These are phyloP conservation scores for Brienomyrus longianalis DNA, from an alignment of 2,113 vertebrate species.

Conservation along the genomic window DNA sequence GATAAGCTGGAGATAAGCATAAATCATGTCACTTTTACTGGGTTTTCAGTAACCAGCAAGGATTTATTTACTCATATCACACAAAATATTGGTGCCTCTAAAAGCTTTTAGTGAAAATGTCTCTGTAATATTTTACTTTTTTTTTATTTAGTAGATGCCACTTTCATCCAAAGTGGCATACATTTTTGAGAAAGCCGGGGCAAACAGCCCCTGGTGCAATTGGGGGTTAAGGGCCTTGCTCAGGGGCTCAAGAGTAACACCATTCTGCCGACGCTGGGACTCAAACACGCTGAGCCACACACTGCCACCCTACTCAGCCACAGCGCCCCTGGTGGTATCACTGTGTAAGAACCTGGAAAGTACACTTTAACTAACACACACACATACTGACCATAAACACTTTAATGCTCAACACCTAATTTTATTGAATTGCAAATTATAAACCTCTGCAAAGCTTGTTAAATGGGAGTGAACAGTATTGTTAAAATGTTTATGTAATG, in stretches of 20 bases:
- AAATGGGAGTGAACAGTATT: conserved; percentile 18
- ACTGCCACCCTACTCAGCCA: not conserved
- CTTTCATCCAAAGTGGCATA: not conserved
- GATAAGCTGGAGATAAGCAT: not conserved
- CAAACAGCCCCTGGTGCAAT: not conserved
- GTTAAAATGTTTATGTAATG: conserved; percentile 33
- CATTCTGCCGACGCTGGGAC: not conserved
- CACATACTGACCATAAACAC: conserved; percentile 35
- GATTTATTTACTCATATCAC: not conserved
- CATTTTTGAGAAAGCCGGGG: not conserved
- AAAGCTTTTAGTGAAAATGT: not conserved
- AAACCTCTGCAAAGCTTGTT: conserved; percentile 34
- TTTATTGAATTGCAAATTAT: conserved; percentile 51
- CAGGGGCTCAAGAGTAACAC: not conserved
- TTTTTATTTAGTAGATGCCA: not conserved
- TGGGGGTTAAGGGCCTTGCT: not conserved
- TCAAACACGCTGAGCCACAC: not conserved
- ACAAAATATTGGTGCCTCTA: not conserved
- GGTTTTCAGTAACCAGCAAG: not conserved
- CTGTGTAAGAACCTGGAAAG: not conserved
- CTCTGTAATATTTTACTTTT: not conserved
- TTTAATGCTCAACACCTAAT: conserved; percentile 44
- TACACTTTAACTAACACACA: not conserved
- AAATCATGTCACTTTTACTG: not conserved
- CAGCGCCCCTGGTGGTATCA: not conserved